These are phyloP conservation scores for Andrena haemorrhoa DNA, from an alignment of 2,888 invertebrate genomes.

Conservation along the genomic window DNA sequence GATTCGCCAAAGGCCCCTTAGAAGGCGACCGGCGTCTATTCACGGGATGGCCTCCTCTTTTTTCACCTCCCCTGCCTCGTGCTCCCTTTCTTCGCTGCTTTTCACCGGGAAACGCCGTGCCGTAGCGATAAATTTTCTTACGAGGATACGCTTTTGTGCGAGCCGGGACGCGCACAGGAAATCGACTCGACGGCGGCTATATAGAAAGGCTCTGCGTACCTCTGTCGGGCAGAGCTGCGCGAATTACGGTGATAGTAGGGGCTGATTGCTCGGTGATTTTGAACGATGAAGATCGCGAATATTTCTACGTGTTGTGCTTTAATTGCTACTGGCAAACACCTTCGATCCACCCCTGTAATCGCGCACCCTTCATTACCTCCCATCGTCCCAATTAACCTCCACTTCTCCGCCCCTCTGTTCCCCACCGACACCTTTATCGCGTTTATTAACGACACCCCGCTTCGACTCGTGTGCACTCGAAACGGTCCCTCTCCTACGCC, in stretches of 20 bases:
- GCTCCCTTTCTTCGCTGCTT: slow-evolving; percentile 41
- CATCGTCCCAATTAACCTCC: slow-evolving; percentile 36
- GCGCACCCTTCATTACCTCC: too few species aligned
- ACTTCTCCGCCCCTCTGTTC: slow-evolving; percentile 21
- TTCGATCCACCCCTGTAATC: not conserved
- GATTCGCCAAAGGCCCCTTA: slow-evolving; percentile 55
- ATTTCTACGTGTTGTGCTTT: not conserved
- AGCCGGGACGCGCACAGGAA: slow-evolving; percentile 8
- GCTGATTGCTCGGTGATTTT: too few species aligned
- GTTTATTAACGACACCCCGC: slow-evolving; percentile 18
- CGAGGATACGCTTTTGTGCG: slow-evolving; percentile 49
- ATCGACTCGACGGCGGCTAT: not conserved
- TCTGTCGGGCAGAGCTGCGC: slow-evolving; percentile 1
- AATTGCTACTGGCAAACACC: not conserved
- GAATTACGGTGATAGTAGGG: slow-evolving; percentile 9
- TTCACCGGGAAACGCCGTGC: slow-evolving; percentile 49
- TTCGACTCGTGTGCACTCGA: not conserved
- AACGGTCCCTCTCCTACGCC: not conserved
- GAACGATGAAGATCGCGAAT: too few species aligned
- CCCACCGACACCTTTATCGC: slow-evolving; percentile 10
- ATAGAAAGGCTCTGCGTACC: slow-evolving; percentile 1
- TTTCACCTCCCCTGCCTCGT: not conserved
- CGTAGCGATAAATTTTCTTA: slow-evolving; percentile 53
- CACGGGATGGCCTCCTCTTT: slow-evolving; percentile 35
- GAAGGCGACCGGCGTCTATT: slow-evolving; percentile 51